Base-by-base conservation (phyloP, 2,888 invertebrate genomes). In the Scrobipalpa atriplicella region DNA sequence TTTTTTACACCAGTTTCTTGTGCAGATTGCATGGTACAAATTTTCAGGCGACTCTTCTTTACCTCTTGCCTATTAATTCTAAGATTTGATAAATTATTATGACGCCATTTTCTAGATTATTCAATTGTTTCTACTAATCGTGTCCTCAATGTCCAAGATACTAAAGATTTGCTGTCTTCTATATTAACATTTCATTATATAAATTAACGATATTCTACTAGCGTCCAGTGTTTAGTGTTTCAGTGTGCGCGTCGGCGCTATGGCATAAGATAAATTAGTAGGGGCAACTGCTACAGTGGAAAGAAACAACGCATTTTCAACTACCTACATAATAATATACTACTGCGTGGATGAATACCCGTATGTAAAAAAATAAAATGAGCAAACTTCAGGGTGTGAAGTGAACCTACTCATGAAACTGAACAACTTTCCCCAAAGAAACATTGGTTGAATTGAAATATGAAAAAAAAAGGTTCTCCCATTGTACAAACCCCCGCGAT, bases 81-180 rank as follows among this genome's bases (percentile, higher is more conserved):
- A 63, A 65, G 58, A 52, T 56, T 68, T 68, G 64, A 56, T 66
- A 69, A 64, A 51, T 68, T 75, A 73, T 71, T n/a, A 71, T 66
- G 68, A 66, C 68, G 73, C 71, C 69, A 70, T 73, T 77, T 78
- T 72, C 71, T 80, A 78, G 74, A 72, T 68, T 74, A 75, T 70
- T 75, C 69, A 70, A 73, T 73, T 73, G 71, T 71, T 75, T 78
- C 71, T 69, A 67, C 36, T 65, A 72, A 77, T 79, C 76, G 83
- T 86, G 80, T 80, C 84, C 85, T 87, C 74, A 78, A 86, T 88
- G 88, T 88, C 88, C 89, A 87, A 80, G 76, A 82, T 83, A 84
- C 79, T 87, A 81, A 75, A 84, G 74, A 81, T 84, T 86, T 78
- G 83, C 84, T 85, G 81, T 87, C 82, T 84, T 87, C 79, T 83